A percentile compares a stretch with the other conserved stretches of the same genome.
phyloP scores from a whole-genome alignment of 2,888 invertebrate species.

The Acleris holmiana region DNA sequence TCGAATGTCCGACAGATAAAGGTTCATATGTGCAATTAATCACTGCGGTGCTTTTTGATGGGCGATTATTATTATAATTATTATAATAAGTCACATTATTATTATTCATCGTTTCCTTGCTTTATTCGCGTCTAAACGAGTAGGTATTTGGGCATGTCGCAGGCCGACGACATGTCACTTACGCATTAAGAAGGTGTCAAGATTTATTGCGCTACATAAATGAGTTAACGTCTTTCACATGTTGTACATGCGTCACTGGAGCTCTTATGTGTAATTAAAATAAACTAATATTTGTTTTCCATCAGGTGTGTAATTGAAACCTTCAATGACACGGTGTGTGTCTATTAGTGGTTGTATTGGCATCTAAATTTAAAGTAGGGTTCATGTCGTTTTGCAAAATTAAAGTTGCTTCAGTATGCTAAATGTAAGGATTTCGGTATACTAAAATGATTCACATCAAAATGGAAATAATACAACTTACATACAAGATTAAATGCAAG shows the following conservation, averaged over 20 bases:
- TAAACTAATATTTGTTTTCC: background rate
- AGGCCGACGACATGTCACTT: conserved; percentile 8
- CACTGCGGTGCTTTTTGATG: conserved; percentile 47
- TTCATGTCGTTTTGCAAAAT: too few relatives aligned
- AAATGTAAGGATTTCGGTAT: too few relatives aligned
- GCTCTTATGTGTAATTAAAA: conserved; percentile 16
- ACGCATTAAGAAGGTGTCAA: conserved; percentile 20
- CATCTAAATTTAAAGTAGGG: too few relatives aligned
- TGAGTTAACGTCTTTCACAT: conserved; percentile 37
- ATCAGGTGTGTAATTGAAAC: background rate
- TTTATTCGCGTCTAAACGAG: conserved; percentile 8
- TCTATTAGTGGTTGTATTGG: too few relatives aligned
- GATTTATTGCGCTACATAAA: conserved; percentile 32
- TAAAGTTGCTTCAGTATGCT: too few relatives aligned
- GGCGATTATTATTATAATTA: conserved; percentile 38
- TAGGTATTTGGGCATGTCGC: conserved; percentile 2
- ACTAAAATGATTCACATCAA: too few relatives aligned
- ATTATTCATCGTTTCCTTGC: conserved; percentile 30
- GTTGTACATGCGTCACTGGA: conserved; percentile 37
- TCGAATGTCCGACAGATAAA: conserved; percentile 49
- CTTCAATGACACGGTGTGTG: too few relatives aligned
- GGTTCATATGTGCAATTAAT: conserved; percentile 48
- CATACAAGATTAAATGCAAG: too few relatives aligned
- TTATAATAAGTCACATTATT: conserved; percentile 30
- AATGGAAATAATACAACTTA: too few relatives aligned